These are phyloP conservation scores for Euphonia xanthogaster DNA, from an alignment of 2,797 vertebrate genomes.

Conservation along the genomic window DNA sequence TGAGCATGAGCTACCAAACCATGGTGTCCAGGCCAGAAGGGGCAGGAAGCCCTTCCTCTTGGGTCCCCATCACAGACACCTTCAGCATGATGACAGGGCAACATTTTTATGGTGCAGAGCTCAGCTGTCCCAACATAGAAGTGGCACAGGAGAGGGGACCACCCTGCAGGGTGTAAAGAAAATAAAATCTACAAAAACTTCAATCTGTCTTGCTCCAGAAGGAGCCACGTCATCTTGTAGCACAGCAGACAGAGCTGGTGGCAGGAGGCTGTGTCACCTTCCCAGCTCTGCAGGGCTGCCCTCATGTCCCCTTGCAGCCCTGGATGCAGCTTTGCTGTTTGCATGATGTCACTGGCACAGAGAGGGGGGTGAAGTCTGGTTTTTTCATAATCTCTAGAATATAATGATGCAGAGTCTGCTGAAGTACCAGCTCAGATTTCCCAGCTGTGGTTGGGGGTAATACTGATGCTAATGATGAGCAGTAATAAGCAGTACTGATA, in stretches of 20 bases:
- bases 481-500: constrained; percentile 1
- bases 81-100: constrained; percentile 6
- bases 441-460: neutral
- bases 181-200: neutral
- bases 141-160: neutral
- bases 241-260: neutral
- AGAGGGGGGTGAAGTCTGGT: neutral
- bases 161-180: neutral
- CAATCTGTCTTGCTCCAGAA: constrained; percentile 18
- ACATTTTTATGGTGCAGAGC: neutral
- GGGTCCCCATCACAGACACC: neutral
- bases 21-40: neutral
- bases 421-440: neutral
- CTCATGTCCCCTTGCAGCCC: neutral
- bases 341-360: neutral
- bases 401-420: neutral
- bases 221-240: neutral
- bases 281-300: neutral
- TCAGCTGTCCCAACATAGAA: neutral
- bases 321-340: neutral
- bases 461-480: neutral
- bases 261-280: neutral
- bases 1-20: neutral
- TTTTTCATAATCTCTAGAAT: constrained; percentile 19
- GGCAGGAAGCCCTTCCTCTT: neutral